Conservation (phyloP, 2,113 vertebrate genomes). For the Dunckerocampus dactyliophorus region DNA sequence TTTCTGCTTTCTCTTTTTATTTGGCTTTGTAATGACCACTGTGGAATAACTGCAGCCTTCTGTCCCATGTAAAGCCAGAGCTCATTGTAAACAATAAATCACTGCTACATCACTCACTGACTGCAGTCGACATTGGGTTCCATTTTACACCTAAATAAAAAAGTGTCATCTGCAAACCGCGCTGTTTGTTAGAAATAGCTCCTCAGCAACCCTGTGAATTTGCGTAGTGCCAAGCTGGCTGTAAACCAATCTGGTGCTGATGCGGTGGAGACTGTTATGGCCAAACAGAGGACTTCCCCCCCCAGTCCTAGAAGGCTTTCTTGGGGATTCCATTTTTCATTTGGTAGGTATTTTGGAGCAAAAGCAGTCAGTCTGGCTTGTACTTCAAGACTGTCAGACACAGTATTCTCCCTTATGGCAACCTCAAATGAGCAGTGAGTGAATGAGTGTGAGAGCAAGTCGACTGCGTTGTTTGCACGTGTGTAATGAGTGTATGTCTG, state of each 20-base stretch:
- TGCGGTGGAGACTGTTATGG: conserved; percentile 59
- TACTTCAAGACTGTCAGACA: background rate
- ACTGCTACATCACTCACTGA: conserved; percentile 26
- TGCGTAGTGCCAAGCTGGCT: conserved; percentile 53
- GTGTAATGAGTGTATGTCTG: conserved; percentile 14
- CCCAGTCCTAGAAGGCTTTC: conserved; percentile 17
- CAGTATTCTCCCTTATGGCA: background rate
- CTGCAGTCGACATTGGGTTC: conserved; percentile 22
- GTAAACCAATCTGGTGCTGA: conserved; percentile 69
- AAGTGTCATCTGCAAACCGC: conserved; percentile 57
- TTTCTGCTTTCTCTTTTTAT: conserved; percentile 16
- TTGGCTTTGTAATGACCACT: conserved; percentile 40
- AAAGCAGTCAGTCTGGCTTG: background rate
- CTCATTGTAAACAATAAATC: conserved; percentile 47
- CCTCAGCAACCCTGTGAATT: conserved; percentile 39
- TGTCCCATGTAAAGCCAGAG: conserved; percentile 35
- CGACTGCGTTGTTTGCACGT: conserved; percentile 21
- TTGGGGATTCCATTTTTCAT: conserved; percentile 12
- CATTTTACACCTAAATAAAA: conserved; percentile 45
- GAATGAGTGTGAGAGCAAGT: conserved; percentile 7
- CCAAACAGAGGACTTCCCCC: conserved; percentile 40
- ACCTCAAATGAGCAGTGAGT: conserved; percentile 1
- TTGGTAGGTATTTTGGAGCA: conserved; percentile 14
- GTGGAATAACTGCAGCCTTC: conserved; percentile 50
- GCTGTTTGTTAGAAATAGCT: conserved; percentile 37